Evolutionary conservation across 2,113 vertebrate species (phyloP), one percentile per base, ranked within the genome.

Genomic region (Marmota flaviventris): DNA sequence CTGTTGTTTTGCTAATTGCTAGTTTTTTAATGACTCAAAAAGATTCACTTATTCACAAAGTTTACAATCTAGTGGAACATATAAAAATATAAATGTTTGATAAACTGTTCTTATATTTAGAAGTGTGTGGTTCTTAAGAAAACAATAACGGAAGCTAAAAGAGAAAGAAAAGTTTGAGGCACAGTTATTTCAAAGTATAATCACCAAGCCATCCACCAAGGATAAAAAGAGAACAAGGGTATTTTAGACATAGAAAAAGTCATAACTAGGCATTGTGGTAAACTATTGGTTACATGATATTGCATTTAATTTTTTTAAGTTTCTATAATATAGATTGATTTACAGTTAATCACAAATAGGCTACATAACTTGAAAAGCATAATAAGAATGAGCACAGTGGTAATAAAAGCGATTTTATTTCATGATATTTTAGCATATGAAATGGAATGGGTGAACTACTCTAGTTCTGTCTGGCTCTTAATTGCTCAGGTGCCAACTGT

Each of bases 131-230:
- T 77, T 45, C 37, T 88, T 95, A 88, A 94, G 65, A 91, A 88
- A 84, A 70, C 8, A 65, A 48, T 61, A 58, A 92, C 81, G 13
- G 13, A 73, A 81, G 24, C 13, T 51, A 87, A n/a, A 92, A 82
- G 39, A 87, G 89, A 96, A 95, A 69, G 25, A 93, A 91, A 94
- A 75, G 6, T 84, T 25, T 58, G 37, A 95, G 76, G 32, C 32
- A 63, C 73, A 91, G 42, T 94, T 70, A 85, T 67, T 90, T 95
- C 37, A 94, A 96, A 96, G 42, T 87, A 70, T 63, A 83, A 76
- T 90, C n/a, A 83, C 70, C 13, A 94, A 97, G 84, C 48, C 37
- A 92, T 91, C 39, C 63, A 76, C 67, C 67, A 93, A 95, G 34
- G 29, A 85, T 85, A 70, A 82, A 94, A 96, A 82, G 56, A 83